These are phyloP conservation scores for Artemia franciscana DNA, from an alignment of 1,140 invertebrate genomes.

Conservation along the genomic window DNA sequence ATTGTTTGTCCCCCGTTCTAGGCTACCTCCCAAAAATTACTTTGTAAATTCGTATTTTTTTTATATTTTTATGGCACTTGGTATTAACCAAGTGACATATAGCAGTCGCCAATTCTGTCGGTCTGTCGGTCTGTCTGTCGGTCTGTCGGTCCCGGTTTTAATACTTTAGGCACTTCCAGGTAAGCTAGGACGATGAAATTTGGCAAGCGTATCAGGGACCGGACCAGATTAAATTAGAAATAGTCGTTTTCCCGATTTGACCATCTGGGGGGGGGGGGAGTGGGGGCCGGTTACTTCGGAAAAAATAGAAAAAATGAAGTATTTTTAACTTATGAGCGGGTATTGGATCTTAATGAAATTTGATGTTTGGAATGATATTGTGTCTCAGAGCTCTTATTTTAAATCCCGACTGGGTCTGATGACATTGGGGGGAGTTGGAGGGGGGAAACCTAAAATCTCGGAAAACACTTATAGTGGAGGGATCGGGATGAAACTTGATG, in stretches of 20 bases:
- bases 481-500: too few relatives aligned
- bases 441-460: too few relatives aligned
- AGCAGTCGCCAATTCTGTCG: too few relatives aligned
- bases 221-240: neutral
- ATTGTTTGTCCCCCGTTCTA: too few relatives aligned
- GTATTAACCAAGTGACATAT: too few relatives aligned
- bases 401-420: neutral
- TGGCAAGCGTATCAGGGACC: neutral
- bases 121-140: too few relatives aligned
- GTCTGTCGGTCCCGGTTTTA: too few relatives aligned
- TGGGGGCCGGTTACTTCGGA: too few relatives aligned
- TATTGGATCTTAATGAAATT: neutral
- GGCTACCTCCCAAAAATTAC: too few relatives aligned
- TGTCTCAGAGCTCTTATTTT: neutral
- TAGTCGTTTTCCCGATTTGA: neutral
- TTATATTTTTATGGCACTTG: too few relatives aligned
- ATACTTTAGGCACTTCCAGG: neutral
- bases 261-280: neutral
- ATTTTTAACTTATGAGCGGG: neutral
- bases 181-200: neutral
- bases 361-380: neutral
- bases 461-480: too few relatives aligned
- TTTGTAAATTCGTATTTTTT: too few relatives aligned
- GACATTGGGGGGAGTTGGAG: neutral
- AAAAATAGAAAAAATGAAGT: neutral